phyloP scores from a whole-genome alignment of 2,113 vertebrate species.

The Neotoma lepida region DNA sequence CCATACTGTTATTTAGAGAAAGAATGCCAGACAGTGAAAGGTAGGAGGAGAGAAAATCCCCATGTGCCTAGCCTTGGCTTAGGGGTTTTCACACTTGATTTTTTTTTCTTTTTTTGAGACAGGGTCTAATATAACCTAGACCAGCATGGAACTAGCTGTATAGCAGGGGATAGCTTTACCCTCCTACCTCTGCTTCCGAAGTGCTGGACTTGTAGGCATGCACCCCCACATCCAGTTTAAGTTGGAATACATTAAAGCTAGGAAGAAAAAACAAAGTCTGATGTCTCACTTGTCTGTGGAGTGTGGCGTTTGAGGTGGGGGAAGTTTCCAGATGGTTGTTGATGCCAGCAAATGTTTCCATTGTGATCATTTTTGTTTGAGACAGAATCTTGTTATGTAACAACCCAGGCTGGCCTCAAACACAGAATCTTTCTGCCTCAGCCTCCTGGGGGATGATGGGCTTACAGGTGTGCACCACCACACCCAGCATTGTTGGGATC shows the following conservation, averaged over 20 bases:
- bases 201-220: background rate
- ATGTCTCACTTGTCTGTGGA: background rate
- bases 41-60: slow-evolving; percentile 40
- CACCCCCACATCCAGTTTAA: background rate
- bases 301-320: background rate
- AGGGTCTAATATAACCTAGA: background rate
- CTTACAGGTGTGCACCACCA: background rate
- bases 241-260: slow-evolving; percentile 32
- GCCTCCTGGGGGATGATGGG: background rate
- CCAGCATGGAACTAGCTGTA: background rate
- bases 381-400: background rate
- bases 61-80: background rate
- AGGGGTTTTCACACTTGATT: background rate
- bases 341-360: background rate
- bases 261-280: background rate
- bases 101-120: background rate
- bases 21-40: slow-evolving; percentile 31
- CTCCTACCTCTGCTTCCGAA: background rate
- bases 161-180: background rate
- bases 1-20: slow-evolving; percentile 27
- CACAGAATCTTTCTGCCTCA: background rate
- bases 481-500: background rate
- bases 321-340: slow-evolving; percentile 7
- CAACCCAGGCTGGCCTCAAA: background rate
- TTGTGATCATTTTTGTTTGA: background rate